Percentiles rank a stretch among this genome's conserved stretches.
Conservation (phyloP, 37 sponge, comb jelly and placozoan species). For the Tethya wilhelma region DNA sequence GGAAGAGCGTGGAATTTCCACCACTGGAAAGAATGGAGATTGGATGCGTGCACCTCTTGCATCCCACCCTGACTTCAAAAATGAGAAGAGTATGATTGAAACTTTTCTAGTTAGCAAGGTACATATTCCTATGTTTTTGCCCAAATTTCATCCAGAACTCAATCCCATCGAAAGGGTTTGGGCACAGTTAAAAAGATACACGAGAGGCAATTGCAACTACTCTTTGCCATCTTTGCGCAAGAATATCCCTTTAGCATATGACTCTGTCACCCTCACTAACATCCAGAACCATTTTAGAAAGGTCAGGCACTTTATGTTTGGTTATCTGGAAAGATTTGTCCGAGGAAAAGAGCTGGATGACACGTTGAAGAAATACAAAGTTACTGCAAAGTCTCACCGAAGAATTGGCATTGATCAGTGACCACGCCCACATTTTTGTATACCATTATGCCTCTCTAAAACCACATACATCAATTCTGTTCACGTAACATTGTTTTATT, state of each 20-base stretch:
- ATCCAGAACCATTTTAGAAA: slow-evolving; percentile 31
- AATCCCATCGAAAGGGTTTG: slow-evolving; percentile 16
- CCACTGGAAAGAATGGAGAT: slow-evolving; percentile 19
- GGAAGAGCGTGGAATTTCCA: slow-evolving; percentile 21
- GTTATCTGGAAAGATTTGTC: slow-evolving; percentile 5
- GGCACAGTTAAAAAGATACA: slow-evolving; percentile 15
- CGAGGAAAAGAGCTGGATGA: slow-evolving; percentile 30
- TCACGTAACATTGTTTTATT: too few species aligned
- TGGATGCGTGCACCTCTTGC: slow-evolving; percentile 13
- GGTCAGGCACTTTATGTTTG: slow-evolving; percentile 32
- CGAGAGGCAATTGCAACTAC: neutral
- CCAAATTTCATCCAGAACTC: slow-evolving; percentile 15
- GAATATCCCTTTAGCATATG: neutral
- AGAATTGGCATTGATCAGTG: too few species aligned
- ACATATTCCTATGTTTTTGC: slow-evolving; percentile 23
- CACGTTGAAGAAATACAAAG: slow-evolving; percentile 12
- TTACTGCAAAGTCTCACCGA: slow-evolving; percentile 17
- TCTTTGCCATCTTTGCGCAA: slow-evolving; percentile 7
- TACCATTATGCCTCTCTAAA: too few species aligned
- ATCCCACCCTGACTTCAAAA: slow-evolving; percentile 20
- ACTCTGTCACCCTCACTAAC: slow-evolving; percentile 29
- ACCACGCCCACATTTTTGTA: too few species aligned
- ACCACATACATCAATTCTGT: too few species aligned
- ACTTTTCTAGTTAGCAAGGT: neutral
- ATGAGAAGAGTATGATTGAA: slow-evolving; percentile 17